Evolutionary conservation across 2,888 invertebrate species (phyloP), one percentile per base, ranked within the genome.

Genomic region (Sphinx pinastri): DNA sequence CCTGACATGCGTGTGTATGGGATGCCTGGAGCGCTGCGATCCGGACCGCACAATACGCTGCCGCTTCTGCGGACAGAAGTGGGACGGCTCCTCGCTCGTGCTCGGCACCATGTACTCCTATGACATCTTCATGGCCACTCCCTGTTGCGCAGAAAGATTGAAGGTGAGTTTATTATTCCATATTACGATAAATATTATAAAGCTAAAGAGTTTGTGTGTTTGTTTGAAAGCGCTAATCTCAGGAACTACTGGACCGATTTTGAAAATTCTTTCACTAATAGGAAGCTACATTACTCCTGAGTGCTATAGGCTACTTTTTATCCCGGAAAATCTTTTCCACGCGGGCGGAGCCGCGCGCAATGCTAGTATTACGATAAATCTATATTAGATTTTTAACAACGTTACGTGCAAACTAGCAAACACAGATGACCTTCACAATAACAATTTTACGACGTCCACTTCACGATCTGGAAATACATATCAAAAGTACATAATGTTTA

Each of bases 61-160:
- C 94, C 96, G 97, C 79, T 97, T 96, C 93, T 98, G 98, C 90
- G 95, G 95, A 67, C 96, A 96, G 81, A 96, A 96, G 79, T 99
- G 98, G 98, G 98, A 98, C 86, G 99, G 99, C 45, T 97, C 98
- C 38, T 97, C 98, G 68, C 95, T 99, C 74, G 98, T 99, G 71
- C 95, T 99, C 71, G 99, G 99, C 77, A 99, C 99, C 76, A 99
- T 99, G 98, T 99, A 99, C 94, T 98, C 98, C 73, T 99, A 99
- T 87, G 99, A 99, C 92, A 98, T 99, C 81, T 99, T 99, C 90
- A 99, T 99, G 87, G 98, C 99, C 73, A 98, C 97, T 94, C 98
- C 99, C 19, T 99, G 99, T 92, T 99, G 99, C 94, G 96, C 97
- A 85, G 98, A 98, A 85, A 95, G 99, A 81, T 95, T 99, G 81